Percentiles rank a stretch among this genome's conserved stretches.
Conservation (phyloP, 1,140 invertebrate species). For the Thaumatotibia leucotreta region DNA sequence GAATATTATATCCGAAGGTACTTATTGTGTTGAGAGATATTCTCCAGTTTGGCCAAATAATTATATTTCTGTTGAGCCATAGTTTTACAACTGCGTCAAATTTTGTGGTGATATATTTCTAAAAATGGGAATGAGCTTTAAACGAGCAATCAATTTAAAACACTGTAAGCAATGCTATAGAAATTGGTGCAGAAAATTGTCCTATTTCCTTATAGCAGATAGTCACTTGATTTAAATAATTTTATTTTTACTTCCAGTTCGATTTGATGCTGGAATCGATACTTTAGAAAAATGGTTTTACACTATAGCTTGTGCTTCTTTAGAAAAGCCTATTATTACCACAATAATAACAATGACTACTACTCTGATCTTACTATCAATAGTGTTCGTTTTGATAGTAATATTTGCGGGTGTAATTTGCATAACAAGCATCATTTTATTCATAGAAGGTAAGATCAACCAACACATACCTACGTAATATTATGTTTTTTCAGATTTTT, state of each 20-base stretch:
- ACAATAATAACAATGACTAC: constrained; percentile 24
- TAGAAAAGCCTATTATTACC: constrained; percentile 33
- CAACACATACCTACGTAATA: neutral
- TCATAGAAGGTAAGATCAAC: constrained; percentile 35
- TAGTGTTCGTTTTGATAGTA: constrained; percentile 22
- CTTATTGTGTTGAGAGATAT: no score
- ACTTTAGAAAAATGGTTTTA: neutral
- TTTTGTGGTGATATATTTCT: neutral
- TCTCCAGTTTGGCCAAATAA: no score
- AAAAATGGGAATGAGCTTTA: neutral
- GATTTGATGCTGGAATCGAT: constrained; percentile 1
- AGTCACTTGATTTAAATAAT: neutral
- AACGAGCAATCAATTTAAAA: neutral
- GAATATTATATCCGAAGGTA: no score
- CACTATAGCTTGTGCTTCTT: constrained; percentile 1
- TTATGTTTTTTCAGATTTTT: no score
- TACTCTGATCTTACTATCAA: constrained; percentile 17
- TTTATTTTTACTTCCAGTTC: constrained; percentile 33
- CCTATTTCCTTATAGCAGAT: no score
- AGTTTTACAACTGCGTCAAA: neutral
- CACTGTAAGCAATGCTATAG: neutral
- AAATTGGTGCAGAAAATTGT: no score
- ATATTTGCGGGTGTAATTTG: constrained; percentile 23
- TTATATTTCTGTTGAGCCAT: neutral
- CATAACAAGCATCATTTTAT: constrained; percentile 25